A percentile compares a stretch with the other conserved stretches of the same genome.
These are phyloP conservation scores for Romanomermis culicivorax DNA, from an alignment of 2,888 invertebrate species.

Conservation along the genomic window DNA sequence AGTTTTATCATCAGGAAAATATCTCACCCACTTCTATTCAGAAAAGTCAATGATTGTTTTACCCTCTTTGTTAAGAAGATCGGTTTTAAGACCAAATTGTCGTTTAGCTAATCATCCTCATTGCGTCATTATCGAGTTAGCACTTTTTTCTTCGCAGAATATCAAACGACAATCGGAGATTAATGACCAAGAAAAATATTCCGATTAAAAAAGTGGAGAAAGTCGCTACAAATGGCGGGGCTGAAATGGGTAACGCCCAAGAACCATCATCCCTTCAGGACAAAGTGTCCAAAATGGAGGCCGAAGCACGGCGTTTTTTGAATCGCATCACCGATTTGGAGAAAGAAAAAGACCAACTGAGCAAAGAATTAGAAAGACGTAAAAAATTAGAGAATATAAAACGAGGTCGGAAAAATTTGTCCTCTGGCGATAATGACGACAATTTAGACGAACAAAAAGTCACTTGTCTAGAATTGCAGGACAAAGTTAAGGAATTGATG, in stretches of 20 bases:
- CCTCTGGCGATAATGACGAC: too few species aligned
- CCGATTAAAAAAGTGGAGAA: neutral
- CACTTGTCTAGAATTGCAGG: slow-evolving; percentile 35
- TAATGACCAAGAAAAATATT: slow-evolving; percentile 7
- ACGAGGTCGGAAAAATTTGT: too few species aligned
- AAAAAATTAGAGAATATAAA: slow-evolving; percentile 25
- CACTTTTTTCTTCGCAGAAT: slow-evolving; percentile 8
- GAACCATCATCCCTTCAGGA: too few species aligned
- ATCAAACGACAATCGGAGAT: slow-evolving; percentile 15
- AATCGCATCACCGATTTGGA: slow-evolving; percentile 13
- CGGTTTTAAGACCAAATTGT: too few species aligned
- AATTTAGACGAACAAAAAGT: slow-evolving; percentile 18
- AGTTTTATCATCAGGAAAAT: too few species aligned
- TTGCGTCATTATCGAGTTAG: too few species aligned
- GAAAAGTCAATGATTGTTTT: too few species aligned
- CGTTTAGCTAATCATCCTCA: too few species aligned
- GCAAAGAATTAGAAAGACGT: slow-evolving; percentile 12
- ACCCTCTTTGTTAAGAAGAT: too few species aligned
- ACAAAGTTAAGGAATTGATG: slow-evolving; percentile 65
- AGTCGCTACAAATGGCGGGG: neutral
- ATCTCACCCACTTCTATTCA: too few species aligned
- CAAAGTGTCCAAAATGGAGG: slow-evolving; percentile 15
- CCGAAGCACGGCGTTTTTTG: slow-evolving; percentile 12
- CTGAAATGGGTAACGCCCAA: too few species aligned
- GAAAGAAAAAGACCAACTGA: slow-evolving; percentile 14